Percentiles rank a stretch among this genome's conserved stretches.
Conservation (phyloP, 2,888 invertebrate genomes). For the Caenorhabditis plicata region DNA sequence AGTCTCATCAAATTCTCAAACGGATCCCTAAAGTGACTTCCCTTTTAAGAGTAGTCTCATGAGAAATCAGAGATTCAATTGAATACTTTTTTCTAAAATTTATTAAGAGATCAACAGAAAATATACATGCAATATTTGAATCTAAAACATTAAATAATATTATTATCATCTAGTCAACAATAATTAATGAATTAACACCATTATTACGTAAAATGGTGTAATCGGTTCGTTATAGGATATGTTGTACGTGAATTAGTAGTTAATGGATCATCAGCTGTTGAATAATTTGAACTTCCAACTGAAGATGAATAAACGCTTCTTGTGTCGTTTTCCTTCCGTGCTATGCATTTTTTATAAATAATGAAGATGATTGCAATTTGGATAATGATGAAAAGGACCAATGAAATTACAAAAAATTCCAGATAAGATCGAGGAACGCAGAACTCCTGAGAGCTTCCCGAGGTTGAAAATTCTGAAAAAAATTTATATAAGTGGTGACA, state of each 20-base stretch:
- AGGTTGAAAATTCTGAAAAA: constrained; percentile 28
- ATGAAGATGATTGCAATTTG: constrained; percentile 16
- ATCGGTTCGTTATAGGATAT: constrained; percentile 9
- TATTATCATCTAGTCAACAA: too few relatives aligned
- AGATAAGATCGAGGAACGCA: constrained; percentile 19
- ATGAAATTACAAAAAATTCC: constrained; percentile 16
- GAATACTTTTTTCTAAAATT: too few relatives aligned
- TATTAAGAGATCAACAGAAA: too few relatives aligned
- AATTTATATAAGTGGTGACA: neutral
- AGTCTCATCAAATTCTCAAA: too few relatives aligned
- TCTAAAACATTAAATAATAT: too few relatives aligned
- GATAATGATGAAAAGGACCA: constrained; percentile 19
- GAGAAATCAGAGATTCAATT: too few relatives aligned
- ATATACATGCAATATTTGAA: too few relatives aligned
- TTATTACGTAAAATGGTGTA: constrained; percentile 18
- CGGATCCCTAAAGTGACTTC: too few relatives aligned
- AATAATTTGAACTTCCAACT: neutral
- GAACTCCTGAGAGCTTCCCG: constrained; percentile 13
- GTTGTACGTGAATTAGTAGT: constrained; percentile 2
- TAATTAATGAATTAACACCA: too few relatives aligned
- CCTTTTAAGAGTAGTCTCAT: too few relatives aligned
- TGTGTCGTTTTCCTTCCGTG: neutral
- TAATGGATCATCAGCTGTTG: neutral
- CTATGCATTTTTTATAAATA: constrained; percentile 9
- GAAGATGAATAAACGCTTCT: constrained; percentile 7